Evolutionary conservation across 2,113 vertebrate genomes (phyloP).

Genomic region (Corythaeola cristata): DNA sequence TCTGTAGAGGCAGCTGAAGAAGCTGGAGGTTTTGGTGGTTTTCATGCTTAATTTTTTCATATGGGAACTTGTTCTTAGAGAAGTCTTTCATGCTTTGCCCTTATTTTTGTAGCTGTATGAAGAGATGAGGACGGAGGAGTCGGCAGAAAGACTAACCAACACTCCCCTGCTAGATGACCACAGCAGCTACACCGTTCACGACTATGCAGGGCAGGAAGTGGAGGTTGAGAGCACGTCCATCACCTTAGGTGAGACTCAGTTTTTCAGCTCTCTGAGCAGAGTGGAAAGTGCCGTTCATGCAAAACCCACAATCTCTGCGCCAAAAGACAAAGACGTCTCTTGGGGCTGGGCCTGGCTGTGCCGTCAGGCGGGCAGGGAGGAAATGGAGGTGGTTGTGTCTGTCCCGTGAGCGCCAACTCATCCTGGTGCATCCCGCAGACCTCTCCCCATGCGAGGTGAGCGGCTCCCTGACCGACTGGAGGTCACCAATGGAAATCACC

Average conservation of each 20-base stretch:
- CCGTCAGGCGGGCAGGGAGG: rapidly evolving
- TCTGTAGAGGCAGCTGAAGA: neutral
- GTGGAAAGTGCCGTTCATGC: neutral
- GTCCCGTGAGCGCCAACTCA: neutral
- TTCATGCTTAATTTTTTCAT: neutral
- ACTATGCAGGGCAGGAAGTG: conserved; percentile 76
- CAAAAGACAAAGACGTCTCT: neutral
- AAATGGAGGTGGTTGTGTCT: neutral
- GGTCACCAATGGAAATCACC: conserved; percentile 37
- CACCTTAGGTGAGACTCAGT: conserved; percentile 72
- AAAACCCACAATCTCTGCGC: neutral
- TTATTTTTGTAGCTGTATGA: conserved; percentile 33
- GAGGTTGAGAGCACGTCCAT: conserved; percentile 78
- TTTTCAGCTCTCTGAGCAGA: neutral
- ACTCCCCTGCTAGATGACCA: conserved; percentile 75
- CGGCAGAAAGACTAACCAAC: conserved; percentile 75
- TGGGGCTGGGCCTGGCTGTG: neutral
- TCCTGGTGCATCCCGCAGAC: conserved; percentile 28
- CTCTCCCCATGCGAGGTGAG: conserved; percentile 56
- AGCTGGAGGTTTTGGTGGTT: conserved; percentile 40
- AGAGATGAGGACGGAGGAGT: conserved; percentile 63
- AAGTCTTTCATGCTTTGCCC: neutral
- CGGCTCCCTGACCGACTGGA: conserved; percentile 63
- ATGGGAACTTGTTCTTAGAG: neutral
- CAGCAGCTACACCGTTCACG: conserved; percentile 54